Conservation (phyloP, 2,113 vertebrate species). For the Odontesthes bonariensis region DNA sequence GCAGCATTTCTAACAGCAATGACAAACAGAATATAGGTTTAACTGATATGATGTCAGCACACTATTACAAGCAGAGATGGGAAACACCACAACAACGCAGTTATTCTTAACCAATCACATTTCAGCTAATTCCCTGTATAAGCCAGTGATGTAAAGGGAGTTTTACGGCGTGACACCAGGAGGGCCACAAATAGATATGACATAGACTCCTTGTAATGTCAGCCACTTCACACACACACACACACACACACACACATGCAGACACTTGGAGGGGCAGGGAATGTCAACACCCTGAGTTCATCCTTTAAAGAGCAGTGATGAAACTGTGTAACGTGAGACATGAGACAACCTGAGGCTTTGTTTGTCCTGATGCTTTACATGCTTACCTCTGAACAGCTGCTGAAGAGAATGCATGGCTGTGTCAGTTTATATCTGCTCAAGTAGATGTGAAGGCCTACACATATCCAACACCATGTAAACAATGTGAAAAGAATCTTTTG, state of each 20-base stretch:
- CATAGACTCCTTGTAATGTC: conserved; percentile 52
- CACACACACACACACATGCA: conserved; percentile 9
- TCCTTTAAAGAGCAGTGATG: conserved; percentile 20
- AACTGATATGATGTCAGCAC: neutral
- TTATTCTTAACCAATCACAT: conserved; percentile 30
- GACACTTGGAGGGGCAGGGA: conserved; percentile 9
- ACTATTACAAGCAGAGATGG: conserved; percentile 4
- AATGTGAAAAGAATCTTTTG: no score
- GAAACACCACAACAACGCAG: conserved; percentile 5
- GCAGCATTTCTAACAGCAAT: neutral
- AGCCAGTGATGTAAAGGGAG: conserved; percentile 23
- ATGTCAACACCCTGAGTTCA: conserved; percentile 63
- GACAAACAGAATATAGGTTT: neutral
- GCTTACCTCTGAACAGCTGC: conserved; percentile 22
- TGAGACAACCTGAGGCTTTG: conserved; percentile 3
- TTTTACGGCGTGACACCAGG: neutral
- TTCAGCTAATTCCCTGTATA: neutral
- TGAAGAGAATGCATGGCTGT: neutral
- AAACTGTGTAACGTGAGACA: conserved; percentile 36
- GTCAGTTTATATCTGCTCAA: neutral
- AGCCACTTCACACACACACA: conserved; percentile 5
- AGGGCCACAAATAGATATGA: conserved; percentile 56
- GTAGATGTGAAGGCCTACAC: neutral
- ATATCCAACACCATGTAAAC: no score
- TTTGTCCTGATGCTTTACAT: conserved; percentile 7